Evolutionary conservation across 1,140 invertebrate genomes (phyloP).

Genomic region (Harpegnathos saltator): DNA sequence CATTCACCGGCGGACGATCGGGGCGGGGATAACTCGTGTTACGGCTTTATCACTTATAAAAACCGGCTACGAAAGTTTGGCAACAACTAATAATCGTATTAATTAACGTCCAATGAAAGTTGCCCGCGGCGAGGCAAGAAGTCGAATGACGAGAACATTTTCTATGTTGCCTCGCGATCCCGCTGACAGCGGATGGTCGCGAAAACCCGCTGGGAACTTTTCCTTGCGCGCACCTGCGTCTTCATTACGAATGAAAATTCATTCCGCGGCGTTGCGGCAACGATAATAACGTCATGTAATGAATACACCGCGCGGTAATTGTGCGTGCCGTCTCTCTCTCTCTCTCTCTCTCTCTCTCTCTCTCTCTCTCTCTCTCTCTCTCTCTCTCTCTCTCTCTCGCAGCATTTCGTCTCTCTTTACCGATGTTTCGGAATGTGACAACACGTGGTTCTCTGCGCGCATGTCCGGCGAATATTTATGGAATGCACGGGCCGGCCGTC

Average conservation of each 20-base stretch:
- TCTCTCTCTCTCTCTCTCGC: too few relatives aligned
- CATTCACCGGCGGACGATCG: too few relatives aligned
- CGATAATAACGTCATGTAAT: slow-evolving; percentile 45
- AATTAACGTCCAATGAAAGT: slow-evolving; percentile 47
- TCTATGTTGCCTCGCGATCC: slow-evolving; percentile 26
- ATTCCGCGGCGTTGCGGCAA: slow-evolving; percentile 31
- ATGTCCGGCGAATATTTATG: background rate
- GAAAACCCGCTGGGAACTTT: slow-evolving; percentile 44
- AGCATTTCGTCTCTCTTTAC: background rate
- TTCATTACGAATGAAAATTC: slow-evolving; percentile 57
- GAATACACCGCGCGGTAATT: slow-evolving; percentile 36
- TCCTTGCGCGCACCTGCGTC: slow-evolving; percentile 48
- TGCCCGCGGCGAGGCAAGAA: slow-evolving; percentile 8
- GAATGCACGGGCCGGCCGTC: background rate
- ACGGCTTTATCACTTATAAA: background rate
- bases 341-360: too few relatives aligned
- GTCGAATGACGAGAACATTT: slow-evolving; percentile 32
- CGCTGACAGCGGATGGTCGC: slow-evolving; percentile 20
- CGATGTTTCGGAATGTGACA: background rate
- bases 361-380: too few relatives aligned
- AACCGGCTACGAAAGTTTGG: slow-evolving; percentile 7
- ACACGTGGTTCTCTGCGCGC: too few relatives aligned
- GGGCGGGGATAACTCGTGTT: too few relatives aligned
- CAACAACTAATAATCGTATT: slow-evolving; percentile 39
- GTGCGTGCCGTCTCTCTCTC: background rate